Evolutionary conservation across 2,797 vertebrate species (phyloP), one percentile per base, ranked within the genome.

Genomic region (Hyperoplus immaculatus): DNA sequence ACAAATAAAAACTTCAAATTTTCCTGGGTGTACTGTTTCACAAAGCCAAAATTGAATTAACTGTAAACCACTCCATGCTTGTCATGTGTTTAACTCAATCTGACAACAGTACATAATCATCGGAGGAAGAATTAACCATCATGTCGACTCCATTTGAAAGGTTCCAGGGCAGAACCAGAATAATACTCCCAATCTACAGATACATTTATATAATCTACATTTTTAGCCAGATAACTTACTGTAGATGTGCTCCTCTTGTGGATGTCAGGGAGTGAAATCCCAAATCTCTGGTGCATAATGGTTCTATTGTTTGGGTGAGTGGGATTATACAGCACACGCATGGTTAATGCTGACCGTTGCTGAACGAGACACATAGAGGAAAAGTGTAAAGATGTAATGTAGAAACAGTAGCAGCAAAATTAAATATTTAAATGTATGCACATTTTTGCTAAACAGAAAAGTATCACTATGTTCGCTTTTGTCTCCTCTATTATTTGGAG

Each of bases 231-330:
- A 68, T 73, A 38, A 96, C 97, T 97, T 89, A 97, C 97, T 84
- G 71, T 51, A 70, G 69, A 42, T 69, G 89, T 60, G 68, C 83
- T 92, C 88, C 88, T 96, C 87, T 88, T 92, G 69, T 80, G 89
- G 78, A 97, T 85, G 75, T 85, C 83, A 29, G 96, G 96, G 69
- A 96, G 87, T 54, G 90, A 94, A 86, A 95, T 91, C 15, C 95
- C 95, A 85, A 82, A 93, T 68, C 60, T 95, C 18, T 88, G 80
- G 21, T 91, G 92, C 70, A 96, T 77, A 41, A 82, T 65, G 59
- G 81, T 85, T 90, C 95, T 95, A 90, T 93, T 91, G 60, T 86
- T 89, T 10, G 50, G 59, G 55, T 93, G 93, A 69, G 90, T 84
- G 12, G 95, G 90, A 69, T 96, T 93, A 83, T 78, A 88, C 63